Evolutionary conservation across 2,113 vertebrate species (phyloP).

Genomic region (Misgurnus mizolepis): DNA sequence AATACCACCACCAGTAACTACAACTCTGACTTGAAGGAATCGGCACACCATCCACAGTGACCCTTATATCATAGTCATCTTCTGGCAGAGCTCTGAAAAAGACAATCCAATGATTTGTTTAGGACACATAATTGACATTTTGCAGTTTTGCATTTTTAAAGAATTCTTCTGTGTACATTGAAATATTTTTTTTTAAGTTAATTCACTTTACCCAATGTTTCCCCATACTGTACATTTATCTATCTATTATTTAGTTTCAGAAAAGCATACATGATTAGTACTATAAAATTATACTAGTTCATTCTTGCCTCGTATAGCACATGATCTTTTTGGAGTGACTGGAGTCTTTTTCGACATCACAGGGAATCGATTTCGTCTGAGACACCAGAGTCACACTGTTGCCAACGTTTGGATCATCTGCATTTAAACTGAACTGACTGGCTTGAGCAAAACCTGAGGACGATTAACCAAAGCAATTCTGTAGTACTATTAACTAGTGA

Average conservation of each 20-base stretch:
- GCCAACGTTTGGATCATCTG: conserved; percentile 66
- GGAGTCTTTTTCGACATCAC: conserved; percentile 85
- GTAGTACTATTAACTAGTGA: no score
- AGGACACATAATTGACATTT: background rate
- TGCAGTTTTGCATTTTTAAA: no score
- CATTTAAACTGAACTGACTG: conserved; percentile 78
- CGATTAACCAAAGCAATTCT: background rate
- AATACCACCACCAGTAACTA: background rate
- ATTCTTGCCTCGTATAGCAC: conserved; percentile 82
- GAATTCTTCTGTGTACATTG: no score
- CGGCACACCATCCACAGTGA: conserved; percentile 78
- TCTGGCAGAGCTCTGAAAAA: conserved; percentile 74
- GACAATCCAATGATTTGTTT: background rate
- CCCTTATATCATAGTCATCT: conserved; percentile 68
- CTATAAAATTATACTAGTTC: no score
- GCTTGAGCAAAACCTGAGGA: conserved; percentile 80
- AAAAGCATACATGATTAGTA: no score
- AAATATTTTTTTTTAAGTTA: no score
- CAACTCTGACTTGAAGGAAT: conserved; percentile 69
- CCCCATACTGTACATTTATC: no score
- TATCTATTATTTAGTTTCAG: no score
- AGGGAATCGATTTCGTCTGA: conserved; percentile 71
- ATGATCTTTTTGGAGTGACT: conserved; percentile 77
- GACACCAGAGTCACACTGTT: conserved; percentile 82
- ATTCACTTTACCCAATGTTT: no score